These are phyloP conservation scores for Pyxicephalus adspersus DNA, from an alignment of 2,113 vertebrate genomes.

Conservation along the genomic window DNA sequence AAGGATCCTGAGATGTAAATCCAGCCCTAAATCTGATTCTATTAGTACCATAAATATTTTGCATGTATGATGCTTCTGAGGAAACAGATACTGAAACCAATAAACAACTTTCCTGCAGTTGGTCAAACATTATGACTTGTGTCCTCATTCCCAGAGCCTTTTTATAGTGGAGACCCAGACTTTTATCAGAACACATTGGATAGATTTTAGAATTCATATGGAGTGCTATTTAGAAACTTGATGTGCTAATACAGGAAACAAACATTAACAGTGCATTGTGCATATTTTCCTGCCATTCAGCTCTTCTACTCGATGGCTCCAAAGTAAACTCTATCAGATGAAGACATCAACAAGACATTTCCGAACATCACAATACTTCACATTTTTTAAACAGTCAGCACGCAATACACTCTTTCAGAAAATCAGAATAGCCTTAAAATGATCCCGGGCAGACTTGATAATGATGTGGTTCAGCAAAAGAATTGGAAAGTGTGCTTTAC, in stretches of 20 bases:
- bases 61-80: too few relatives aligned
- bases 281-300: slow-evolving; percentile 46
- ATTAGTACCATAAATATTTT: too few relatives aligned
- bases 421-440: too few relatives aligned
- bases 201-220: background rate
- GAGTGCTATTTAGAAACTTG: slow-evolving; percentile 13
- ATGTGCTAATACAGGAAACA: slow-evolving; percentile 38
- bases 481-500: too few relatives aligned
- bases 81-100: too few relatives aligned
- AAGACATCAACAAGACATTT: slow-evolving; percentile 41
- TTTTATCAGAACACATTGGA: background rate
- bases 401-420: background rate
- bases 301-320: slow-evolving; percentile 12
- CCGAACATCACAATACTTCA: background rate
- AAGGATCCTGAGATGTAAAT: too few relatives aligned
- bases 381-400: background rate
- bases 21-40: too few relatives aligned
- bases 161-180: background rate
- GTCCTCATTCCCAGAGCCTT: background rate
- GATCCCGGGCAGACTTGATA: too few relatives aligned
- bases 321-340: slow-evolving; percentile 33
- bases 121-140: too few relatives aligned
- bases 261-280: slow-evolving; percentile 43
- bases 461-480: too few relatives aligned
- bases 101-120: too few relatives aligned